A percentile compares a stretch with the other conserved stretches of the same genome.
These are phyloP conservation scores for Chloropsis cyanopogon DNA, from an alignment of 2,113 vertebrate genomes.

Conservation along the genomic window DNA sequence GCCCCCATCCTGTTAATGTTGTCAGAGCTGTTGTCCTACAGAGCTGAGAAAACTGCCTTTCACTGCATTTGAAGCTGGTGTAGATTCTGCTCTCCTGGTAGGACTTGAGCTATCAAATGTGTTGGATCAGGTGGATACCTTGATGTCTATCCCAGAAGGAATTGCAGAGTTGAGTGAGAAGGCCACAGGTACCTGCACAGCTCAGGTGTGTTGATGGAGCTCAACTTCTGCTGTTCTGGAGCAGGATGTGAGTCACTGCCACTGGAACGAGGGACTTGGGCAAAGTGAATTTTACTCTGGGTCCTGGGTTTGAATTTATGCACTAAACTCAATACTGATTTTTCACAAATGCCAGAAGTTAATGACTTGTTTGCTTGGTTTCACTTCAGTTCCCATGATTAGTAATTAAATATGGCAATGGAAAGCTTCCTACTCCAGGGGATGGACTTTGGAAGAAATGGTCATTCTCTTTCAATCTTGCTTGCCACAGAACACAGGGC, in stretches of 20 bases:
- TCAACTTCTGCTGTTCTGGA: neutral
- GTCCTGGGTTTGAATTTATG: neutral
- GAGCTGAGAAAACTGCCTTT: neutral
- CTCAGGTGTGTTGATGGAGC: neutral
- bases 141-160: neutral
- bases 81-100: neutral
- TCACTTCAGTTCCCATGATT: neutral
- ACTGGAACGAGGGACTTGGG: accelerated
- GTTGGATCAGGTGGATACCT: neutral
- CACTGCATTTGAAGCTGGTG: neutral
- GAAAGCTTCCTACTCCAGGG: neutral
- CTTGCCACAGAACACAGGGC: neutral
- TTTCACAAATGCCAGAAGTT: neutral
- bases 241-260: neutral
- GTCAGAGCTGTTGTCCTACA: neutral
- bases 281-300: neutral
- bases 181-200: neutral
- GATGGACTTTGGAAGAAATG: neutral
- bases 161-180: neutral
- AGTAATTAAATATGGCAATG: neutral
- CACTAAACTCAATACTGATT: neutral
- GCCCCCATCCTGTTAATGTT: accelerated
- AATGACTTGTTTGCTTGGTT: neutral
- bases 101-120: neutral
- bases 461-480: neutral